Percentiles rank a stretch among this genome's conserved stretches.
phyloP scores from a whole-genome alignment of 2,888 invertebrate species.

The Lathronympha strigana region DNA sequence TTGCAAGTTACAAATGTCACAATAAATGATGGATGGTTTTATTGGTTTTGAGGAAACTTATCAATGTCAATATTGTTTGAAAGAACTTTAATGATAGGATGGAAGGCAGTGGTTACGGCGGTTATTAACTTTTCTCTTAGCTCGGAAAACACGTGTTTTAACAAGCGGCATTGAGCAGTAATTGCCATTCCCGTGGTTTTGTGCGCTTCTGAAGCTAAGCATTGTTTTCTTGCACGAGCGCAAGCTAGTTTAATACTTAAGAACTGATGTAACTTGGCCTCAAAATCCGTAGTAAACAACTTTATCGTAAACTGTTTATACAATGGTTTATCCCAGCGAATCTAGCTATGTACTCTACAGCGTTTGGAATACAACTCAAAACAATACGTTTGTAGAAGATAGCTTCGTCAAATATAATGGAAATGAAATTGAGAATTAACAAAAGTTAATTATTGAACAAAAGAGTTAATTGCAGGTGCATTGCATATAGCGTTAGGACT shows the following conservation, averaged over 20 bases:
- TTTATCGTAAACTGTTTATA: neutral
- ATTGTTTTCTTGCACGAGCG: neutral
- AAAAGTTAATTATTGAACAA: conserved; percentile 36
- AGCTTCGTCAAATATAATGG: conserved; percentile 50
- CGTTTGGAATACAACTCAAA: conserved; percentile 3
- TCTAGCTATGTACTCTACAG: neutral
- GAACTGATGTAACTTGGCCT: neutral
- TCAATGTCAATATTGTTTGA: conserved; percentile 52
- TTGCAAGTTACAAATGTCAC: conserved; percentile 17
- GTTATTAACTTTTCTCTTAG: conserved; percentile 70
- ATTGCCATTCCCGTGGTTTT: conserved; percentile 71
- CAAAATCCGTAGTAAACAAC: neutral
- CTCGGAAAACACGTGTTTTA: conserved; percentile 59
- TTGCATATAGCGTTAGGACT: conserved; percentile 16
- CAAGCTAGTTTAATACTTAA: neutral
- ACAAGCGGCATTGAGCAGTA: conserved; percentile 56
- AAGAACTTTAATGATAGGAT: conserved; percentile 56
- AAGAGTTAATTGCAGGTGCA: conserved; percentile 8
- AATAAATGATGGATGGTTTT: conserved; percentile 13
- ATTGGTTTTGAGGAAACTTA: conserved; percentile 42
- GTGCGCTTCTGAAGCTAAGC: conserved; percentile 51
- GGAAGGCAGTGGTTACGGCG: conserved; percentile 52
- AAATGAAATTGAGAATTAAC: conserved; percentile 51
- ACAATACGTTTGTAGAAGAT: conserved; percentile 42
- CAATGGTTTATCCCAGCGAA: neutral